Base-by-base conservation (phyloP, 2,888 invertebrate genomes). In the Tigriopus californicus region DNA sequence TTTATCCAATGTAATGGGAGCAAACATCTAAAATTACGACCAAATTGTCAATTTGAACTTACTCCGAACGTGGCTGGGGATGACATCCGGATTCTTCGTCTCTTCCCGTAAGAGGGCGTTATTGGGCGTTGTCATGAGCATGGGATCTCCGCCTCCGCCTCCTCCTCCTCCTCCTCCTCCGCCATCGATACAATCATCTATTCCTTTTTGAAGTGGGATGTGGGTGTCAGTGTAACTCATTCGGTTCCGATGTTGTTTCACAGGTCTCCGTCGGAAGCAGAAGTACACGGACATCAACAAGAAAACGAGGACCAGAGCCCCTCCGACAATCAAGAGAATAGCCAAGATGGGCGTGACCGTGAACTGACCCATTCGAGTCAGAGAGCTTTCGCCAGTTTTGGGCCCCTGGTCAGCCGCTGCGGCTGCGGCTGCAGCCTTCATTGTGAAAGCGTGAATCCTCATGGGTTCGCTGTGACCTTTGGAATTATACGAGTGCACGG, bases 391-490 rank as follows among this genome's bases (percentile, higher is more conserved):
- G 22, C 15, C 25, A 3, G 22, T 18, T 18, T 20, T 13, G 10
- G 56, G 46, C 13, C 46, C 4, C 12, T 33, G 18, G 24, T 42
- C 20, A 15, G 13, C 46, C 6, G 20, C 42, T 10, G 63, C 62
- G 1, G 61, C 63, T 18, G 15, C 46, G 24, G 41, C 20, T 11
- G 63, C 63, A 1, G 61, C 63, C 46, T 63, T 63, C 41, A 63
- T 62, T 6, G 62, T 63, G 60, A 58, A 63, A 13, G 63, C 63
- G 40, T 61, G 60, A 11, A 62, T 53, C 8, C 61, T 61, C 3
- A 63, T 55, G 20, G 63, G 63, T 3, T 61, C 60, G n/a, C 62
- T 62, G 49, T 61, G 44, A 18, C 63, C 63, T 54, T 62, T 63
- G 11, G 62, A 44, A 42, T 63, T 63, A 53, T 60, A 42, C 53